These are phyloP conservation scores for Pavo muticus DNA, from an alignment of 2,113 vertebrate genomes.

Conservation along the genomic window DNA sequence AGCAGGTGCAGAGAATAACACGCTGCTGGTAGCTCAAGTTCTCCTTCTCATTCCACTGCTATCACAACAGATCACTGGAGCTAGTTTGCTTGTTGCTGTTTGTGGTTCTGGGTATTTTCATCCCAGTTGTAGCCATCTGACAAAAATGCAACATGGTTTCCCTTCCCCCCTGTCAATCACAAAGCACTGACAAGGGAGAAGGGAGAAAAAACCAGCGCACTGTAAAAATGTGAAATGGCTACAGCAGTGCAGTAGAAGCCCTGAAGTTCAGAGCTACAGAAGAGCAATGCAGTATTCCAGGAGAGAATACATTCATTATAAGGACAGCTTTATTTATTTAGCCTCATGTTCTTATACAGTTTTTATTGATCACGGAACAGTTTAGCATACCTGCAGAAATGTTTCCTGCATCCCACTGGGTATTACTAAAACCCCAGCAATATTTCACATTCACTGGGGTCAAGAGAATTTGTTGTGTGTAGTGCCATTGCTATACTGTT, in stretches of 20 bases:
- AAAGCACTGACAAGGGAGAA: background rate
- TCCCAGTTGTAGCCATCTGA: background rate
- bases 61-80: background rate
- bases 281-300: background rate
- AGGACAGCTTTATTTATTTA: slow-evolving; percentile 45
- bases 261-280: background rate
- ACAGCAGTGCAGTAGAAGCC: background rate
- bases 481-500: background rate
- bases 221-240: background rate
- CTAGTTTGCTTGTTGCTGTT: background rate
- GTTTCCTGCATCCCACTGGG: background rate
- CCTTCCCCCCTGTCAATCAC: background rate
- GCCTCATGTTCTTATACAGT: background rate
- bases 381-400: slow-evolving; percentile 33
- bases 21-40: background rate
- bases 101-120: background rate
- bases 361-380: slow-evolving; percentile 48
- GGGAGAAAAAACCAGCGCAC: background rate
- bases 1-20: background rate
- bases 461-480: background rate
- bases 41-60: background rate
- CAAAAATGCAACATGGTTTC: background rate
- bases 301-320: slow-evolving; percentile 22
- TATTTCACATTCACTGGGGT: slow-evolving; percentile 10
- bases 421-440: background rate